A percentile compares a stretch with the other conserved stretches of the same genome.
These are phyloP conservation scores for Anhinga anhinga DNA, from an alignment of 2,113 vertebrate genomes.

Conservation along the genomic window DNA sequence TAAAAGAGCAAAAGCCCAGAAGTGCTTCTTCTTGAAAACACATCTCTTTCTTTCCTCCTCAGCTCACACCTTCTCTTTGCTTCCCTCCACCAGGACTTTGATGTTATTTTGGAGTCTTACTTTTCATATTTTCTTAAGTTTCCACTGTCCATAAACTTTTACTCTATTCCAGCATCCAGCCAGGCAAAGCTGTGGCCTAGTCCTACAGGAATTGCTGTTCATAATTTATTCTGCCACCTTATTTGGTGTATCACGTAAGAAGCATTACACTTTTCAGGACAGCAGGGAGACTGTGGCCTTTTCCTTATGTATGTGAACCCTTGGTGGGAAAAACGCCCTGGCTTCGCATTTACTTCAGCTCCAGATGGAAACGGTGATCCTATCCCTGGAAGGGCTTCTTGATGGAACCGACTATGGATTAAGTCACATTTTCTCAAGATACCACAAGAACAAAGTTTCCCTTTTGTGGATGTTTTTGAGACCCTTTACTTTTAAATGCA, in stretches of 20 bases:
- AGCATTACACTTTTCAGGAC: not conserved
- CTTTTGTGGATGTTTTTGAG: not conserved
- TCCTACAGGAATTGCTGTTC: fast-evolving
- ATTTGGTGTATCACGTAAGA: not conserved
- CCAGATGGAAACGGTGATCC: not conserved
- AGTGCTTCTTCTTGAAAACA: not conserved
- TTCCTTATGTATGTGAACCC: not conserved
- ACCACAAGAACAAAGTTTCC: not conserved
- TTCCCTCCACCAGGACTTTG: not conserved
- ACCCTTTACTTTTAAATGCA: not conserved
- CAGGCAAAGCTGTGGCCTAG: not conserved
- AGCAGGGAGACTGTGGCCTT: not conserved
- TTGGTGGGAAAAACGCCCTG: not conserved
- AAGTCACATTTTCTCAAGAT: not conserved
- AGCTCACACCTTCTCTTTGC: not conserved
- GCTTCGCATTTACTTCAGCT: not conserved
- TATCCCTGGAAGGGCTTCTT: not conserved
- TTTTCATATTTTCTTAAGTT: not conserved
- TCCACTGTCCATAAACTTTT: not conserved
- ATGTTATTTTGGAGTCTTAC: not conserved
- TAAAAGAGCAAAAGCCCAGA: not conserved
- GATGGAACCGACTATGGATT: not conserved
- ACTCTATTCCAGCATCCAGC: not conserved
- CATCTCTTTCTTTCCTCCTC: not conserved
- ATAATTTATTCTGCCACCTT: not conserved